Evolutionary conservation across 2,113 vertebrate species (phyloP), one percentile per base, ranked within the genome.

Genomic region (Leptocoma aspasia): DNA sequence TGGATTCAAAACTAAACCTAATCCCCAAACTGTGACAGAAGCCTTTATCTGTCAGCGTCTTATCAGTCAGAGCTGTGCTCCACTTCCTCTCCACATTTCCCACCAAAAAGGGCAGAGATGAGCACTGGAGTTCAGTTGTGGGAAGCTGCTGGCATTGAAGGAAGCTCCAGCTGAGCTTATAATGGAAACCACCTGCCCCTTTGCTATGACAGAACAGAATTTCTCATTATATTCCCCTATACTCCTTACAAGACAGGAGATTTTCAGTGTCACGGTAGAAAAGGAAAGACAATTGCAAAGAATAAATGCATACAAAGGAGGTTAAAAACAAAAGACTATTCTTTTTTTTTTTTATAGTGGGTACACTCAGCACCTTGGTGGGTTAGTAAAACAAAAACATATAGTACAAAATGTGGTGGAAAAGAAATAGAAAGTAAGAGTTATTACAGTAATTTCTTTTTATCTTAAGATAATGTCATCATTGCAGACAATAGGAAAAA

Each of bases 81-180:
- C 63, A 50, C 85, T 92, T 92, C 87, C 87, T 54, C 75, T 61
- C 30, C 54, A 35, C 59, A 33, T 42, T 95, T 63, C 59, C 82
- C 85, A 88, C 79, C 63, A 37, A 63, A 88, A 90, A 87, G 75
- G 50, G 71, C 44, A 88, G 85, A 80, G 79, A 95, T n/a, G 70
- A 92, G 60, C 13, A 16, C 26, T 70, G 60, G 23, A 68, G 63
- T 82, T 90, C 68, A 91, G 50, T 70, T 95, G 87, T 61, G 82
- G 87, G 84, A 95, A 95, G 77, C 65, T 95, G 91, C 70, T 96
- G 91, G 77, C 86, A 91, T 72, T 60, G 94, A 89, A 95, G 89
- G 91, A 96, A 95, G 65, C 59, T 94, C 94, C 91, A 94, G 90
- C 91, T 80, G 93, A 91, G 93, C 39, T 90, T 73, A 19, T 85